Percentiles rank a stretch among this genome's conserved stretches.
Evolutionary conservation across 2,888 invertebrate genomes (phyloP).

Genomic region (Ryuthela nishihirai): DNA sequence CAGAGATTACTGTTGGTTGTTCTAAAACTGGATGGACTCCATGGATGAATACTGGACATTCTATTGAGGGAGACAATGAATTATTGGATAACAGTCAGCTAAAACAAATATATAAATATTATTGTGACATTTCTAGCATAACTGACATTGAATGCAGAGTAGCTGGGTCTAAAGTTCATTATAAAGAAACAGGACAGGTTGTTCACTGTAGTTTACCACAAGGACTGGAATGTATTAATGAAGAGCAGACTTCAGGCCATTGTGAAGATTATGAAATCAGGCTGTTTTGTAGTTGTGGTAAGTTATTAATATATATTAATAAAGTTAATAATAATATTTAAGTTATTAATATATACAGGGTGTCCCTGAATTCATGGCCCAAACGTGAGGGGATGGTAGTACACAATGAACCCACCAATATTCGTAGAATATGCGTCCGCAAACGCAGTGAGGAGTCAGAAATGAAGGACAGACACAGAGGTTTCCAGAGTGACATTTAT

Average conservation of each 20-base stretch:
- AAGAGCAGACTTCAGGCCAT: constrained; percentile 32
- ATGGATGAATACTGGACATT: constrained; percentile 63
- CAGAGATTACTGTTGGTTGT: constrained; percentile 54
- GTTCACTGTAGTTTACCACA: constrained; percentile 70
- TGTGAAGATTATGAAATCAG: constrained; percentile 82
- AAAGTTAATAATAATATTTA: no score
- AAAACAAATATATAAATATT: constrained; percentile 46
- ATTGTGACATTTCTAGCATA: constrained; percentile 63
- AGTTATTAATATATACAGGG: no score
- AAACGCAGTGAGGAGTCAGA: no score
- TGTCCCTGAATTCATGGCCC: no score
- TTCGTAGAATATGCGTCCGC: no score
- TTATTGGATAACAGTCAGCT: constrained; percentile 43
- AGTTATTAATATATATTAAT: no score
- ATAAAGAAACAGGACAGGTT: constrained; percentile 68
- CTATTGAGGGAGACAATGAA: constrained; percentile 48
- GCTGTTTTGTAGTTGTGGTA: constrained; percentile 64
- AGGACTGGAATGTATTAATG: constrained; percentile 64
- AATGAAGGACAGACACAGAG: no score
- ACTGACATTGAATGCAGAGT: constrained; percentile 72
- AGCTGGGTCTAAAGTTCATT: constrained; percentile 59
- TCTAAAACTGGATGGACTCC: constrained; percentile 66
- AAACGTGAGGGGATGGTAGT: no score
- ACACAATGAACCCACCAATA: no score
- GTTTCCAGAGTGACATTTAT: no score